Conservation (phyloP, 2,113 vertebrate genomes). For the Pimephales promelas region DNA sequence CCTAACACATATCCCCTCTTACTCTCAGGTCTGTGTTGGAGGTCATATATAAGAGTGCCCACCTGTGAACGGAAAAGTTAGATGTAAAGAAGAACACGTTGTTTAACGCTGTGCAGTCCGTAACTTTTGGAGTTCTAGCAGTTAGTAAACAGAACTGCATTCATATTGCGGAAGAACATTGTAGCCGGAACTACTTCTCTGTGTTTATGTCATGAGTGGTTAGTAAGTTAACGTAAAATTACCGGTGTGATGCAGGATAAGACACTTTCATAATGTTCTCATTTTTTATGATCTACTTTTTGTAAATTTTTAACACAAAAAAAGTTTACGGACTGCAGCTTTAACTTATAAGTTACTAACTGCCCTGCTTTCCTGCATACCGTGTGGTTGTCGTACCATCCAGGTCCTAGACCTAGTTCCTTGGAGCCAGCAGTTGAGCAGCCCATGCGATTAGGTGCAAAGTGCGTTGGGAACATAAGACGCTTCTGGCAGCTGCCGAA, state of each 20-base stretch:
- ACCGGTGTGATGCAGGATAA: no score
- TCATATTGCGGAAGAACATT: no score
- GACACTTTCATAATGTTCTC: no score
- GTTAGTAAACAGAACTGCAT: no score
- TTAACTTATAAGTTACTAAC: background rate
- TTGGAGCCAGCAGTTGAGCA: constrained; percentile 43
- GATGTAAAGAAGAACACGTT: background rate
- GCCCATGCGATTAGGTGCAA: constrained; percentile 70
- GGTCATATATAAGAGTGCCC: constrained; percentile 64
- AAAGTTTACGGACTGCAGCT: no score
- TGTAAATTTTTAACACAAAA: no score
- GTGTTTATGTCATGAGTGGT: no score
- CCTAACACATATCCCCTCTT: constrained; percentile 80
- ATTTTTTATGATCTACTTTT: no score
- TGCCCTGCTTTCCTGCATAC: constrained; percentile 38
- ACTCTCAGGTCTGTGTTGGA: constrained; percentile 75
- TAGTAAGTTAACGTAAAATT: no score
- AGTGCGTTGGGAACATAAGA: constrained; percentile 71
- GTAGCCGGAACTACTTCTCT: no score
- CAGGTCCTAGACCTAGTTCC: constrained; percentile 69
- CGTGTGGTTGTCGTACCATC: constrained; percentile 72
- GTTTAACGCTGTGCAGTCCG: no score
- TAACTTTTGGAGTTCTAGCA: no score
- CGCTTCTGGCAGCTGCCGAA: constrained; percentile 78
- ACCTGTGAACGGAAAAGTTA: constrained; percentile 61